phyloP scores from a whole-genome alignment of 2,797 vertebrate species.

The Scomberomorus guttatus region DNA sequence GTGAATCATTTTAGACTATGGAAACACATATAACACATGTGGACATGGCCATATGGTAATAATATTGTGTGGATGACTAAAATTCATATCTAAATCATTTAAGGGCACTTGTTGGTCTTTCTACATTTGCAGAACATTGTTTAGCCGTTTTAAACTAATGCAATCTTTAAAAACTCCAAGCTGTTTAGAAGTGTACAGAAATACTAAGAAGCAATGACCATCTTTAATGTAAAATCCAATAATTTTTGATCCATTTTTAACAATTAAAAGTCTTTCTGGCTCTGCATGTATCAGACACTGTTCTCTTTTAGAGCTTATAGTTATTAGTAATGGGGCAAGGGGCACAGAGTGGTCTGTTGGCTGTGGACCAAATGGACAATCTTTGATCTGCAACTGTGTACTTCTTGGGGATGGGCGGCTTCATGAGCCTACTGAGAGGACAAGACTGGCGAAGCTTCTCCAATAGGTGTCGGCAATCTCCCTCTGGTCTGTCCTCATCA shows the following conservation, averaged over 20 bases:
- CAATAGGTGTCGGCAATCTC: slow-evolving; percentile 80
- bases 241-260: slow-evolving; percentile 46
- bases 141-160: too few species aligned
- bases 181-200: not conserved
- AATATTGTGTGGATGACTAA: slow-evolving; percentile 14
- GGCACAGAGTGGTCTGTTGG: slow-evolving; percentile 76
- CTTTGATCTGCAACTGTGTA: slow-evolving; percentile 83
- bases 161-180: not conserved
- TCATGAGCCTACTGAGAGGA: slow-evolving; percentile 54
- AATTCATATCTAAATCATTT: not conserved
- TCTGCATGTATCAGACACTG: slow-evolving; percentile 60
- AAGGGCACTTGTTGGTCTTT: not conserved
- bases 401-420: slow-evolving; percentile 63
- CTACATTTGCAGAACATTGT: not conserved
- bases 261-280: slow-evolving; percentile 59
- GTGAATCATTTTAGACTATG: slow-evolving; percentile 20
- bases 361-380: slow-evolving; percentile 75
- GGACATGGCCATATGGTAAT: not conserved
- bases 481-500: slow-evolving; percentile 77
- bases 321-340: slow-evolving; percentile 65
- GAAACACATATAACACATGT: slow-evolving; percentile 5
- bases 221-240: slow-evolving; percentile 17
- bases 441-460: slow-evolving; percentile 52
- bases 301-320: slow-evolving; percentile 64
- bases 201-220: not conserved